These are phyloP conservation scores for Drosophila acutilabella DNA, from an alignment of 2,888 invertebrate genomes.

Conservation along the genomic window DNA sequence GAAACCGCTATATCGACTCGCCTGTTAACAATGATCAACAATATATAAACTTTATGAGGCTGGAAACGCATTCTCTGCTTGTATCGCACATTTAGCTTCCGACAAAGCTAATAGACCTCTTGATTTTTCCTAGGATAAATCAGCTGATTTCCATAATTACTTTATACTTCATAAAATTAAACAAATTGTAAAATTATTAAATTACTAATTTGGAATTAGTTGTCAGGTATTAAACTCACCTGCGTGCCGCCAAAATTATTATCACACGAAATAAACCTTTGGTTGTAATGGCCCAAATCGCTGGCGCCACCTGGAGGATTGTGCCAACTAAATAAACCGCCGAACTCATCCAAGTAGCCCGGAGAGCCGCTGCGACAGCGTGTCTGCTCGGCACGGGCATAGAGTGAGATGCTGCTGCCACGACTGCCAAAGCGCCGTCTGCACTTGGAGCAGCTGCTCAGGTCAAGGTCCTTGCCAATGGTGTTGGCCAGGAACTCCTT, in stretches of 20 bases:
- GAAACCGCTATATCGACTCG: too few species aligned
- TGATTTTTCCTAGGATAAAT: too few species aligned
- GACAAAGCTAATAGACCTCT: too few species aligned
- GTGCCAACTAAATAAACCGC: constrained; percentile 63
- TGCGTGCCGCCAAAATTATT: constrained; percentile 75
- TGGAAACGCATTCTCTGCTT: too few species aligned
- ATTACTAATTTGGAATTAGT: too few species aligned
- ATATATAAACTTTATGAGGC: too few species aligned
- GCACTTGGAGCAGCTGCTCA: constrained; percentile 81
- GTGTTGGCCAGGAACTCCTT: constrained; percentile 84
- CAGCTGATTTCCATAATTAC: too few species aligned
- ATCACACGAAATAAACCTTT: constrained; percentile 81
- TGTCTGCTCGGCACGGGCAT: constrained; percentile 57
- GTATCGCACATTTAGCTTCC: too few species aligned
- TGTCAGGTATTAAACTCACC: constrained; percentile 47
- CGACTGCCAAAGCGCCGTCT: constrained; percentile 61
- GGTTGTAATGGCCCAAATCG: constrained; percentile 61
- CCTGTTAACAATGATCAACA: too few species aligned
- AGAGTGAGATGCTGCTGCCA: constrained; percentile 70
- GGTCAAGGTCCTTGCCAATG: constrained; percentile 82
- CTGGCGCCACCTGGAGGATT: constrained; percentile 34
- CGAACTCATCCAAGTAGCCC: constrained; percentile 56
- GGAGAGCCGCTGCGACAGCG: constrained; percentile 77
- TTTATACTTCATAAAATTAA: too few species aligned
- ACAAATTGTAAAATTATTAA: too few species aligned